phyloP scores from a whole-genome alignment of 2,888 invertebrate genomes.

The Hemithea aestivaria region DNA sequence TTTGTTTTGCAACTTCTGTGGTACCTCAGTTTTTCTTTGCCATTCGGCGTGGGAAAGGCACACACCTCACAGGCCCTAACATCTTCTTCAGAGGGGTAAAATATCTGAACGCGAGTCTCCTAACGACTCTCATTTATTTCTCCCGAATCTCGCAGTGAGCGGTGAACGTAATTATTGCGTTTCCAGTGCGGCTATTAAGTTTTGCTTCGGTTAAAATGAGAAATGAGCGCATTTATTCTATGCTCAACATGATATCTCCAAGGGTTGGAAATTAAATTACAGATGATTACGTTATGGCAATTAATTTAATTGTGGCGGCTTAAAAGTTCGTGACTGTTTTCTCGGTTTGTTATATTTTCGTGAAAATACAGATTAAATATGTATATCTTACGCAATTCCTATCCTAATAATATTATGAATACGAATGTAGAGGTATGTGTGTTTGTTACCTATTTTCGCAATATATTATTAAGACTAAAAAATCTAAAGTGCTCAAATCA shows the following conservation, averaged over 20 bases:
- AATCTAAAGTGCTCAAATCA: no score
- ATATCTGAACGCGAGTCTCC: conserved; percentile 75
- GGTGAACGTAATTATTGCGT: conserved; percentile 68
- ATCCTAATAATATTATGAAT: no score
- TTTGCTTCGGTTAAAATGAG: conserved; percentile 76
- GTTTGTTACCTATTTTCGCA: no score
- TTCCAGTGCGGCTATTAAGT: conserved; percentile 73
- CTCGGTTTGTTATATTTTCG: conserved; percentile 26
- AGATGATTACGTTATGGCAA: conserved; percentile 60
- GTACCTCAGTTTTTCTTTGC: conserved; percentile 45
- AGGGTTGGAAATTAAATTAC: conserved; percentile 74
- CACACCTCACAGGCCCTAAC: conserved; percentile 55
- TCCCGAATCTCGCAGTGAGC: conserved; percentile 73
- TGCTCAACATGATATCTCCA: conserved; percentile 72
- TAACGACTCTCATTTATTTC: conserved; percentile 77
- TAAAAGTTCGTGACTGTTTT: conserved; percentile 6
- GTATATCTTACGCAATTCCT: conserved; percentile 17
- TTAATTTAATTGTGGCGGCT: conserved; percentile 61
- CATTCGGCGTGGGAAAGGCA: conserved; percentile 62
- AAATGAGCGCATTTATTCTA: conserved; percentile 72
- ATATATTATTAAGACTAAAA: no score
- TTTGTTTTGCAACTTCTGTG: conserved; percentile 1
- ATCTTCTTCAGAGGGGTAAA: conserved; percentile 76
- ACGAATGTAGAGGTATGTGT: background rate
- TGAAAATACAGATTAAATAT: conserved; percentile 16